Evolutionary conservation across 2,113 vertebrate genomes (phyloP).

Genomic region (Ciconia maguari): DNA sequence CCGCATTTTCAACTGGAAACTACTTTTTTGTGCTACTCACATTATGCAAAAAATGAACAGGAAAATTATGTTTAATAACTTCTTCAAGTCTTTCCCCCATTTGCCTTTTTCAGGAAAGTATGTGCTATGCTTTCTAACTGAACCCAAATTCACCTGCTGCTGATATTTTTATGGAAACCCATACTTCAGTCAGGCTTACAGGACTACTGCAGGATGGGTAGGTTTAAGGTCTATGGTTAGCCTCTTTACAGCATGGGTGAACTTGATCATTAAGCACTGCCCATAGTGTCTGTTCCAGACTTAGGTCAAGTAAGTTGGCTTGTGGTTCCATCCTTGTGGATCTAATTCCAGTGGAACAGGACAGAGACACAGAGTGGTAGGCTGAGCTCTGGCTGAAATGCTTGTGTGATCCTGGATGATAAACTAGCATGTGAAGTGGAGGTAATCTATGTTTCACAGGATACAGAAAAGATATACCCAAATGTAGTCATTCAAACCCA

Average conservation of each 20-base stretch:
- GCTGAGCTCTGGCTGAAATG: not conserved
- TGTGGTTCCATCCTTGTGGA: not conserved
- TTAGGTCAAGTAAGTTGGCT: not conserved
- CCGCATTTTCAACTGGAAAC: not conserved
- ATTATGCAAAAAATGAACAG: not conserved
- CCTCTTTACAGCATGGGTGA: not conserved
- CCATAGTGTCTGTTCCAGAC: not conserved
- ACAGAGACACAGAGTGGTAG: not conserved
- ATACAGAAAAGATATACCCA: not conserved
- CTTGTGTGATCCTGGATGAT: not conserved
- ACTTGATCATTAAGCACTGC: not conserved
- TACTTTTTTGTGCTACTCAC: not conserved
- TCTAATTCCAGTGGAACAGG: not conserved
- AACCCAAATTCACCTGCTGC: not conserved
- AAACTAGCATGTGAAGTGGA: not conserved
- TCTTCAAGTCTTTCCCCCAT: not conserved
- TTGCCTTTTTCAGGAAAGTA: not conserved
- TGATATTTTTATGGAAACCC: not conserved
- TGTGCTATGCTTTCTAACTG: not conserved
- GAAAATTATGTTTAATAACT: not conserved
- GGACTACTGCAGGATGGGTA: not conserved
- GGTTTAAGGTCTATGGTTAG: not conserved
- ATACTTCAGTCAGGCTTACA: not conserved
- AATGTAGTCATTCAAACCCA: not conserved
- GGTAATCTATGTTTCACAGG: not conserved